Evolutionary conservation across 2,888 invertebrate species (phyloP).

Genomic region (Coenonympha glycerion): DNA sequence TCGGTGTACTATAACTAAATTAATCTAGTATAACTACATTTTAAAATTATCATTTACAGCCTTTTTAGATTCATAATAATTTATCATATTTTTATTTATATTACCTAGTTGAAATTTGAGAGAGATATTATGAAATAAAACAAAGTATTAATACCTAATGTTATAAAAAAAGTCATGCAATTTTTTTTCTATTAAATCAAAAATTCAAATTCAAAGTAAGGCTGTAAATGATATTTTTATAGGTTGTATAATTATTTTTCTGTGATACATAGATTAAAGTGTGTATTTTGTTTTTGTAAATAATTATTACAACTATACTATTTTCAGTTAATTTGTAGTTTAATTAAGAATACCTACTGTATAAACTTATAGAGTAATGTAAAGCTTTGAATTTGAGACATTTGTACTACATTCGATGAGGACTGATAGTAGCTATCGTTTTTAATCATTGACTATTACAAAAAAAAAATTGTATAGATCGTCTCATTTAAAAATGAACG

Average conservation of each 20-base stretch:
- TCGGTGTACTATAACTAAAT: slow-evolving; percentile 16
- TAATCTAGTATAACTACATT: slow-evolving; percentile 23
- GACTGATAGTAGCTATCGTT: too few species aligned
- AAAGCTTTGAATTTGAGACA: slow-evolving; percentile 61
- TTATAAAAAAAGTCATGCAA: not conserved
- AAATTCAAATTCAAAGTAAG: not conserved
- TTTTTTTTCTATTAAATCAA: not conserved
- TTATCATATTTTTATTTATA: too few species aligned
- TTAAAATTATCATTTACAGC: slow-evolving; percentile 17
- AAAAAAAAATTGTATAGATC: too few species aligned
- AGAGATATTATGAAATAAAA: too few species aligned
- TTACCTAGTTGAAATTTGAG: too few species aligned
- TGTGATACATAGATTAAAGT: slow-evolving; percentile 72
- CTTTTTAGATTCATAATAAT: slow-evolving; percentile 10
- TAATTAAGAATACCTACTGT: slow-evolving; percentile 33
- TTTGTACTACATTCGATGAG: too few species aligned
- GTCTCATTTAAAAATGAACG: too few species aligned
- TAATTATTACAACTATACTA: slow-evolving; percentile 45
- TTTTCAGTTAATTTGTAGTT: slow-evolving; percentile 15
- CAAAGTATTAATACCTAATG: too few species aligned
- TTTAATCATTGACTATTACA: too few species aligned
- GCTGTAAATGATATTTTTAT: slow-evolving; percentile 24
- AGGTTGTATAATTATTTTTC: slow-evolving; percentile 65
- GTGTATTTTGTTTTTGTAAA: slow-evolving; percentile 56
- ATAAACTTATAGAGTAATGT: slow-evolving; percentile 41